Evolutionary conservation across 2,797 vertebrate genomes (phyloP), one percentile per base, ranked within the genome.

Genomic region (Iguana delicatissima): DNA sequence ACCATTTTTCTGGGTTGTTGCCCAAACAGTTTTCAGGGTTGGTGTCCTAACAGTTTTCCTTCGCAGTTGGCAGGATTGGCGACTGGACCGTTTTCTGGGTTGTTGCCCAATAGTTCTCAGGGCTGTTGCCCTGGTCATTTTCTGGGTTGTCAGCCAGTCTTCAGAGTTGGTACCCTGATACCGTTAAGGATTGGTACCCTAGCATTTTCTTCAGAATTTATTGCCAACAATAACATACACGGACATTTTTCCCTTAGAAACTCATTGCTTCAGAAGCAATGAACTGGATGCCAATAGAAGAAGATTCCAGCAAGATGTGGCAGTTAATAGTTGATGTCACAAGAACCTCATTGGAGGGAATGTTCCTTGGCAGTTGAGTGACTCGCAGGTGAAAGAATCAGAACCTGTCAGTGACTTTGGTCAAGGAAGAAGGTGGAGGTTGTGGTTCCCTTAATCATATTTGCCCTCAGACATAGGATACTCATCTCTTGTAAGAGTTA

Each of bases 331-430:
- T 35, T 46, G 87, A 46, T 83, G 91, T 69, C 84, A 62, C 62
- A 32, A 79, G 90, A 83, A 69, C 26, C 35, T 52, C 6, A 55
- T n/a, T 12, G 84, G 14, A 72, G 32, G 1, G 62, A 59, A 18
- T 72, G 24, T 90, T 85, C 86, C 77, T 64, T 82, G 88, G 69
- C 91, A 82, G 91, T 88, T 92, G 89, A 42, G 26, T 18, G 50
- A 24, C 64, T 84, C 88, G n/a, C 29, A 32, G 9, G 16, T 85
- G 76, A 13, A 20, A 69, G 85, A 35, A 22, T 77, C 73, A 38
- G 22, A 87, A 55, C 50, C 55, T 85, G 38, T 86, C 4, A n/a
- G 26, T 38, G 57, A 67, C 20, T 84, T 64, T 79, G 22, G 46
- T 55, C 32, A 80, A 84, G 38, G 18, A 29, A 62, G 77, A 52